These are phyloP conservation scores for Gortyna flavago DNA, from an alignment of 2,888 invertebrate species.

Conservation along the genomic window DNA sequence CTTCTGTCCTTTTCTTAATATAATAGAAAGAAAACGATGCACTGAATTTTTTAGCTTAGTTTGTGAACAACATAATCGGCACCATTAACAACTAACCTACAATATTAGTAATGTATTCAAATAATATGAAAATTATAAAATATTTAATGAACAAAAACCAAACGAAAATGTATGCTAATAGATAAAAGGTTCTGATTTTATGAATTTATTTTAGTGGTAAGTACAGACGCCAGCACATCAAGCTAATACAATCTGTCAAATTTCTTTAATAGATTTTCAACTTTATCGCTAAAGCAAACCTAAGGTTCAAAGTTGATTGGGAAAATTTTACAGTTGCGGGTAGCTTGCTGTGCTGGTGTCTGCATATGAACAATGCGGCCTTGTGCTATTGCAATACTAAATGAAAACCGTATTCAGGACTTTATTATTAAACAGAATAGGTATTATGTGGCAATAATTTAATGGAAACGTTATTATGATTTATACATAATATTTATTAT, in stretches of 20 bases:
- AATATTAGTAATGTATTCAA: background rate
- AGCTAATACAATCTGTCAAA: too few relatives aligned
- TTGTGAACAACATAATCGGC: too few relatives aligned
- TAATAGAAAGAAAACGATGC: too few relatives aligned
- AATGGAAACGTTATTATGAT: background rate
- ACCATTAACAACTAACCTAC: background rate
- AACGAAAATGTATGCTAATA: conserved; percentile 38
- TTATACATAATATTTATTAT: background rate
- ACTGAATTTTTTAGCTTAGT: too few relatives aligned
- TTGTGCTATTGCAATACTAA: conserved; percentile 24
- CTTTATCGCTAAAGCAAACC: too few relatives aligned
- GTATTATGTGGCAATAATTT: background rate
- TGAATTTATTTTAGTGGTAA: conserved; percentile 33
- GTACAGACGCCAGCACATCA: too few relatives aligned
- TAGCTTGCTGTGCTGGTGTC: too few relatives aligned
- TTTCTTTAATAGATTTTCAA: too few relatives aligned
- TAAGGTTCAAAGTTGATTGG: too few relatives aligned
- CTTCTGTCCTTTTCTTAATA: too few relatives aligned
- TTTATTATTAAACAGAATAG: background rate
- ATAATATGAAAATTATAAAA: conserved; percentile 19
- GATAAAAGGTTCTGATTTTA: conserved; percentile 21
- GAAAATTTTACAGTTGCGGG: too few relatives aligned
- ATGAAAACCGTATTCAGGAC: conserved; percentile 31
- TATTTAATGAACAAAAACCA: conserved; percentile 29
- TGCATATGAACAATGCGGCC: conserved; percentile 21